These are phyloP conservation scores for Buceros bicornis DNA, from an alignment of 2,797 vertebrate species.

Conservation along the genomic window DNA sequence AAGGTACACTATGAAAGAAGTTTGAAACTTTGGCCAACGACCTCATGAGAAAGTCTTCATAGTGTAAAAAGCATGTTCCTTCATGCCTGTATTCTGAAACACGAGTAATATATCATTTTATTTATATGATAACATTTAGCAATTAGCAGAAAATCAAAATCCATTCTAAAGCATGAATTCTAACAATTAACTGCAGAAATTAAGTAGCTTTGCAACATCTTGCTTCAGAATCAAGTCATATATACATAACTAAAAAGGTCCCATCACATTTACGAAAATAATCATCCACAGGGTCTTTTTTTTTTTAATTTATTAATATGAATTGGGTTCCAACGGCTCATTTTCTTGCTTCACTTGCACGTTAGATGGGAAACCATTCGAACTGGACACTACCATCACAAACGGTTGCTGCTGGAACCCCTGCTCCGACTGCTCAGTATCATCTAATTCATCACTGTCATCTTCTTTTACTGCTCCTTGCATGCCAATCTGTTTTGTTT, in stretches of 20 bases:
- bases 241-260: constrained; percentile 72
- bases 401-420: constrained; percentile 79
- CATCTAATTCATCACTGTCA: constrained; percentile 43
- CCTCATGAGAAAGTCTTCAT: constrained; percentile 71
- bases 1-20: constrained; percentile 41
- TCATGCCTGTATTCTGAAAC: constrained; percentile 78
- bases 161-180: constrained; percentile 73
- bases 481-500: constrained; percentile 74
- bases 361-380: constrained; percentile 75
- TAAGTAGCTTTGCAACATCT: constrained; percentile 66
- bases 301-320: constrained; percentile 53
- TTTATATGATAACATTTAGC: constrained; percentile 55
- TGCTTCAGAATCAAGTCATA: constrained; percentile 72
- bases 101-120: constrained; percentile 52
- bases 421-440: constrained; percentile 69
- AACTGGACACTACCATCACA: constrained; percentile 82
- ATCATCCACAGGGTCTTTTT: constrained; percentile 65
- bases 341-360: constrained; percentile 79
- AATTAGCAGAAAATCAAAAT: constrained; percentile 75
- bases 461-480: constrained; percentile 63
- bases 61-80: constrained; percentile 77
- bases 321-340: constrained; percentile 76
- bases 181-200: constrained; percentile 75
- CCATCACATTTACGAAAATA: constrained; percentile 75
- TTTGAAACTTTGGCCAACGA: constrained; percentile 72